These are phyloP conservation scores for Dorcus parallelipipedus DNA, from an alignment of 2,888 invertebrate genomes.

Conservation along the genomic window DNA sequence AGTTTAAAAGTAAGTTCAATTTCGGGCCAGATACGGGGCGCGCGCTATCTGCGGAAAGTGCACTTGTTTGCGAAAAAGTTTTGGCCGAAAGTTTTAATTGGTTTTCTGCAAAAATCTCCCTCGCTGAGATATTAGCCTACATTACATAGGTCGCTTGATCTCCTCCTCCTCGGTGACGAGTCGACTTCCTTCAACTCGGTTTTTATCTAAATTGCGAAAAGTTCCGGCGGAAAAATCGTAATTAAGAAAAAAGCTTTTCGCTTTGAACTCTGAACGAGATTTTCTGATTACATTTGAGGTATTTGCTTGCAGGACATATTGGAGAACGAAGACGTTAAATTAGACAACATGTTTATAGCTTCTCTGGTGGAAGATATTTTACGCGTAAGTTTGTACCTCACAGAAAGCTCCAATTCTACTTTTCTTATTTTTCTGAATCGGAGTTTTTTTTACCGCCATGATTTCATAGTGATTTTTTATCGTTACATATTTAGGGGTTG, in stretches of 20 bases:
- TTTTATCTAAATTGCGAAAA: too few species aligned
- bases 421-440: too few species aligned
- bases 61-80: not conserved
- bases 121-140: too few species aligned
- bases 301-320: conserved; percentile 72
- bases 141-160: too few species aligned
- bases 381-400: conserved; percentile 61
- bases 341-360: conserved; percentile 95
- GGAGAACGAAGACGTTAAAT: conserved; percentile 91
- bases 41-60: not conserved
- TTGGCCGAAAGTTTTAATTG: conserved; percentile 4
- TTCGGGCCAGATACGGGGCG: not conserved
- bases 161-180: too few species aligned
- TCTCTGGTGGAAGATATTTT: conserved; percentile 93
- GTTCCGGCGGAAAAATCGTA: too few species aligned
- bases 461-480: too few species aligned
- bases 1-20: conserved; percentile 72
- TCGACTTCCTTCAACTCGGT: too few species aligned
- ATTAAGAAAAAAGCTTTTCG: too few species aligned
- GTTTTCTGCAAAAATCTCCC: not conserved
- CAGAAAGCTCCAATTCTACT: too few species aligned
- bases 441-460: too few species aligned
- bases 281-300: not conserved
- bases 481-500: conserved; percentile 65
- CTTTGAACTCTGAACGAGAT: not conserved